Evolutionary conservation across 2,888 invertebrate genomes (phyloP).

Genomic region (Caenorhabditis sp.): DNA sequence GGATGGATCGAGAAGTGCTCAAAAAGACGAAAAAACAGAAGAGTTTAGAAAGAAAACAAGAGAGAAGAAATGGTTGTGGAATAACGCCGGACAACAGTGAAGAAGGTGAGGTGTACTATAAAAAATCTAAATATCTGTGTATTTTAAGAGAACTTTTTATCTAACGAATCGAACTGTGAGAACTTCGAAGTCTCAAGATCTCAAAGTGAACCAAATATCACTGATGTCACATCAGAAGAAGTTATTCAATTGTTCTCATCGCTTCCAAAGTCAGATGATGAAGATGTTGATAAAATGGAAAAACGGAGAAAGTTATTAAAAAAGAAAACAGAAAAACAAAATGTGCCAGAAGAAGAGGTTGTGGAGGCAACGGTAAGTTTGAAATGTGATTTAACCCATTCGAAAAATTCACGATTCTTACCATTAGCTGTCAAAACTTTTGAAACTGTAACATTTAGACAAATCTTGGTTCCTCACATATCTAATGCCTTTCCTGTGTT

Average conservation of each 20-base stretch:
- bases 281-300: background rate
- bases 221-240: background rate
- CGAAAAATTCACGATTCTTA: no score
- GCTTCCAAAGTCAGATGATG: background rate
- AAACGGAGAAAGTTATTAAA: background rate
- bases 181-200: background rate
- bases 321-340: background rate
- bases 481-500: no score
- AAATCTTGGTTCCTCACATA: no score
- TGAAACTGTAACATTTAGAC: no score
- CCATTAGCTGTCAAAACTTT: no score
- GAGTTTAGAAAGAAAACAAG: background rate
- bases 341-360: background rate
- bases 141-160: no score
- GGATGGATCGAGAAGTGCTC: background rate
- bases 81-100: background rate
- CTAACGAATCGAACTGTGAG: background rate
- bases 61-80: background rate
- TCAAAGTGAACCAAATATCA: background rate
- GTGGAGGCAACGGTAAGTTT: background rate
- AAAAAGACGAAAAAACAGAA: background rate
- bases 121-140: no score
- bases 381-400: no score
- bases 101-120: no score
- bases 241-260: background rate